A percentile compares a stretch with the other conserved stretches of the same genome.
Conservation (phyloP, 2,113 vertebrate species). For the Physeter macrocephalus region DNA sequence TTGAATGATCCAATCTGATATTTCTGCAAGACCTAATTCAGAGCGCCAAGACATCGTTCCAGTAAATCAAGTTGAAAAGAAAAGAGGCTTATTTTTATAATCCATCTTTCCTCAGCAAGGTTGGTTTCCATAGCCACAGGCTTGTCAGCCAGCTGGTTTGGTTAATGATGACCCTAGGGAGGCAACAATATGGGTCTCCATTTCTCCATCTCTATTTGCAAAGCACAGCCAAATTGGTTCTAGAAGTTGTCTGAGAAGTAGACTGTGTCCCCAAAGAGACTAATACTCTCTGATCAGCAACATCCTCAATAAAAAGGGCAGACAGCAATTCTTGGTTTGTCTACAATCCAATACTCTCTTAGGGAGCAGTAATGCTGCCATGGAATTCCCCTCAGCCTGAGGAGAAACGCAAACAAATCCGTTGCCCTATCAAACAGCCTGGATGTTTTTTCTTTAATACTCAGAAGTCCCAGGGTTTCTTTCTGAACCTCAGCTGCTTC, state of each 20-base stretch:
- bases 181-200: not conserved
- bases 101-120: constrained; percentile 19
- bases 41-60: constrained; percentile 24
- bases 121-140: constrained; percentile 50
- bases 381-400: not conserved
- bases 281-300: constrained; percentile 15
- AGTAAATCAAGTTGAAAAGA: constrained; percentile 46
- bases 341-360: not conserved
- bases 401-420: not conserved
- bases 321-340: not conserved
- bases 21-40: constrained; percentile 50
- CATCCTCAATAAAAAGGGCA: not conserved
- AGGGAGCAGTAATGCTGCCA: not conserved
- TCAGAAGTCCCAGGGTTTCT: not conserved
- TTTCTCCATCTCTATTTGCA: constrained; percentile 36
- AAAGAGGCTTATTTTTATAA: constrained; percentile 38
- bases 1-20: constrained; percentile 40
- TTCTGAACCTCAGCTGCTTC: not conserved
- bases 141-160: constrained; percentile 28
- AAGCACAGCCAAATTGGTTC: constrained; percentile 37
- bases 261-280: not conserved
- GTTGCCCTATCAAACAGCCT: not conserved
- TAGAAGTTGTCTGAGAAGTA: constrained; percentile 29
- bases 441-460: not conserved
- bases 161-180: constrained; percentile 49